phyloP scores from a whole-genome alignment of 2,888 invertebrate species.

The Corbicula japonica region DNA sequence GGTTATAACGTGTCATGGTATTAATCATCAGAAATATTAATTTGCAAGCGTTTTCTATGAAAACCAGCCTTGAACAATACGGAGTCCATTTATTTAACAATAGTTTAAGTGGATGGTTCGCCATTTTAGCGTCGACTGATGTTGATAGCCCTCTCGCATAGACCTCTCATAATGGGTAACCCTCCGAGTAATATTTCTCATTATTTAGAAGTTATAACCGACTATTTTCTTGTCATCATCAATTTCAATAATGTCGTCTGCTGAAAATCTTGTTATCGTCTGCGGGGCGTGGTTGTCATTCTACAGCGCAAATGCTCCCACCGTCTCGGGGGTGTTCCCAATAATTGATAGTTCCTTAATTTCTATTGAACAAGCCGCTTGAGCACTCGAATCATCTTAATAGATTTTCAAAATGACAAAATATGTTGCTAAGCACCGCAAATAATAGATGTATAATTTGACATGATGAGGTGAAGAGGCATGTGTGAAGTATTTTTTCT shows the following conservation, averaged over 20 bases:
- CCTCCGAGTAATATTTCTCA: slow-evolving; percentile 53
- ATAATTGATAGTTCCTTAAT: slow-evolving; percentile 50
- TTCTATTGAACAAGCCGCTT: slow-evolving; percentile 21
- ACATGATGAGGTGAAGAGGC: too few relatives aligned
- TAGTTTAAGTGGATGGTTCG: too few relatives aligned
- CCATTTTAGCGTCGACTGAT: too few relatives aligned
- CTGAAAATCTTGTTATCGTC: slow-evolving; percentile 49
- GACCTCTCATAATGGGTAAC: slow-evolving; percentile 32
- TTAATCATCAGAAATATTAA: too few relatives aligned
- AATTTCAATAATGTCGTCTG: slow-evolving; percentile 67
- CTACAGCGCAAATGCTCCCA: slow-evolving; percentile 45
- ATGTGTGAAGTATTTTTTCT: neutral
- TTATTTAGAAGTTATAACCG: slow-evolving; percentile 54
- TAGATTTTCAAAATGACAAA: neutral
- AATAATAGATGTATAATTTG: too few relatives aligned
- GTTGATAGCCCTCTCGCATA: too few relatives aligned
- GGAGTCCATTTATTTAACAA: too few relatives aligned
- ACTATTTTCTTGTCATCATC: slow-evolving; percentile 67
- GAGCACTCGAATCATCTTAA: neutral
- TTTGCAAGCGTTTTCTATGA: too few relatives aligned
- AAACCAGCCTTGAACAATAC: too few relatives aligned
- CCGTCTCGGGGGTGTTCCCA: slow-evolving; percentile 48
- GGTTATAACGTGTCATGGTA: too few relatives aligned
- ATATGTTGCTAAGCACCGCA: too few relatives aligned
- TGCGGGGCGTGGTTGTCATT: slow-evolving; percentile 51